Base-by-base conservation (phyloP, 2,113 vertebrate species). In the Paralichthys olivaceus region DNA sequence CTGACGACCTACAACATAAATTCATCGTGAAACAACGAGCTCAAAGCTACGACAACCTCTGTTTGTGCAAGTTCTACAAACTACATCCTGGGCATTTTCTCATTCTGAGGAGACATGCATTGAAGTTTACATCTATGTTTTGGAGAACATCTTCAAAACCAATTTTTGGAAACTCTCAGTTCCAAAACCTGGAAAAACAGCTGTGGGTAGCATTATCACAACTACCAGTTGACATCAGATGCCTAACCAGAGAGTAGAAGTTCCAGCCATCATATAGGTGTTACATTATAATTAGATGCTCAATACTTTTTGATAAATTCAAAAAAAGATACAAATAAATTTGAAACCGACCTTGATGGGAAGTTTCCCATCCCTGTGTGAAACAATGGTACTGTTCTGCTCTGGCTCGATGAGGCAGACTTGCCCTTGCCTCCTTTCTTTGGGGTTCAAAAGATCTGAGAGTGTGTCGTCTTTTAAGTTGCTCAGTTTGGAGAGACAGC, bases 401-500 rank as follows among this genome's bases (percentile, higher is more conserved):
- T 53, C 20, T 2, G 19, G 14, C 17, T 47, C 15, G 13, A 7
- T n/a, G 2, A 53, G 20, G 20, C 19, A 53, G 4, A 53, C 49
- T 53, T n/a, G 20, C 19, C 20, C 22, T 53, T 55, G 2, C 19
- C 22, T 23, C 22, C 12, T 55, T 55, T 11, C 22, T 55, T 55
- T 25, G 53, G 53, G 23, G 29, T 64, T 63, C n/a, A 47, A 57
- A 26, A 85, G 72, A 85, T 89, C 81, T 83, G 60, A 90, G 76
- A 57, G 20, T 19, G 66, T 37, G 72, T 83, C 25, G 4, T 72
- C 81, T 89, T 87, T 87, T 69, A 79, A 90, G 75, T 77, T 72
- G 51, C 78, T 79, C 71, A 69, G 73, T 82, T 88, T 87, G 83
- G 77, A 86, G 77, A 75, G 71, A 69, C 69, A 80, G 58, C 64